These are phyloP conservation scores for Etheostoma perlongum DNA, from an alignment of 2,797 vertebrate genomes.

Conservation along the genomic window DNA sequence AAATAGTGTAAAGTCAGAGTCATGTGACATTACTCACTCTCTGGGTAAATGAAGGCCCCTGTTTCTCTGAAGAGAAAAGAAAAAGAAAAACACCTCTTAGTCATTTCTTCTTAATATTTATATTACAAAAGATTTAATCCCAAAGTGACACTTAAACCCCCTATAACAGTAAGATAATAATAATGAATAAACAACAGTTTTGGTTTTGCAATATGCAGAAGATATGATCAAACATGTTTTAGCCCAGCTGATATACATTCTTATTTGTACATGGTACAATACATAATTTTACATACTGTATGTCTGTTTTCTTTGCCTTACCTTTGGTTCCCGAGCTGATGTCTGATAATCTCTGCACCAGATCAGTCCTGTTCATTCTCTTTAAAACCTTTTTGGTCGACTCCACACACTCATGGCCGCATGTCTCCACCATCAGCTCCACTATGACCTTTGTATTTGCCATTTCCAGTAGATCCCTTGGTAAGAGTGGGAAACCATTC, in stretches of 20 bases:
- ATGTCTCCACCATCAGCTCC: no score
- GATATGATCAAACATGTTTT: no score
- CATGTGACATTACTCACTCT: constrained; percentile 11
- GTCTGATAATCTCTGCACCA: not conserved
- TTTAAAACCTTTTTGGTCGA: not conserved
- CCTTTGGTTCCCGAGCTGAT: not conserved
- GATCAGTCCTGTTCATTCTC: constrained; percentile 16
- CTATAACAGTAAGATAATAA: no score
- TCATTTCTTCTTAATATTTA: not conserved
- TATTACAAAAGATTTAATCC: not conserved
- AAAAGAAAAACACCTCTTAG: not conserved
- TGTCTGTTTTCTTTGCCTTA: not conserved
- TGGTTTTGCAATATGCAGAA: no score
- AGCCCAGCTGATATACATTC: no score
- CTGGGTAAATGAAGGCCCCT: not conserved
- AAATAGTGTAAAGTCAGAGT: not conserved
- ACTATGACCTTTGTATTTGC: no score
- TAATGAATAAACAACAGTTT: no score
- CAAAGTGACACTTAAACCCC: not conserved
- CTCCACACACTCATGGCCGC: not conserved
- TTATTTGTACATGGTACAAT: not conserved
- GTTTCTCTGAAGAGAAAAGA: not conserved
- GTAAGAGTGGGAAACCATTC: no score
- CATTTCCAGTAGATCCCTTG: no score
- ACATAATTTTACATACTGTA: not conserved